Evolutionary conservation across 2,888 invertebrate genomes (phyloP), one percentile per base, ranked within the genome.

Genomic region (Lithophane semibrunnea): DNA sequence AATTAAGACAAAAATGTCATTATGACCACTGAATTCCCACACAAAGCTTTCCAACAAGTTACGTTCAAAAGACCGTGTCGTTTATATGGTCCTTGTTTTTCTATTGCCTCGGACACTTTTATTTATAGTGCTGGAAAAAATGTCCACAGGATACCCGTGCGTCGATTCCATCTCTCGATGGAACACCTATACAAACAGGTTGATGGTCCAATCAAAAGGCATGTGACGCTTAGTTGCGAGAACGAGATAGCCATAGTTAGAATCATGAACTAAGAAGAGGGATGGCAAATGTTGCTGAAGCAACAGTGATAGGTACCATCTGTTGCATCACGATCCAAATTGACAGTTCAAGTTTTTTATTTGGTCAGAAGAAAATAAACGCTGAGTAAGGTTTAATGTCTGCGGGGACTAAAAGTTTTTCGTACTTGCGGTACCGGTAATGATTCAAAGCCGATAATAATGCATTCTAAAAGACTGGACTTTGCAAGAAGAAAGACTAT

Each of bases 201-300:
- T 93, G 92, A 93, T 90, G 92, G 90, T 90, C 93, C 92, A 93
- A 94, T 94, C 93, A 92, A 91, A 90, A 89, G 88, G 91, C 89
- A 89, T 88, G 73, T 86, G 88, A 80, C 80, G 87, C 87, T 90
- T 88, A 88, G 88, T 81, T 85, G 89, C 82, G 58, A 77, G 84
- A 85, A 75, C 85, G 90, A 92, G 86, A 91, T 87, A 66, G 89
- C 90, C 58, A 91, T 84, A 89, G 84, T 70, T 73, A 65, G 79
- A 89, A 76, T 77, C 64, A 58, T 63, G 64, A 73, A 79, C 69
- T 77, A 75, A 73, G 79, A 87, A 94, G 81, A 80, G 88, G 86
- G 92, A 92, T 69, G 72, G 82, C 86, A 77, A 75, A 88, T 82
- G 54, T 68, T 83, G 83, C 88, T 88, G 88, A 80, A 64, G 70